These are phyloP conservation scores for Oryzias woworae DNA, from an alignment of 2,113 vertebrate species.

Conservation along the genomic window DNA sequence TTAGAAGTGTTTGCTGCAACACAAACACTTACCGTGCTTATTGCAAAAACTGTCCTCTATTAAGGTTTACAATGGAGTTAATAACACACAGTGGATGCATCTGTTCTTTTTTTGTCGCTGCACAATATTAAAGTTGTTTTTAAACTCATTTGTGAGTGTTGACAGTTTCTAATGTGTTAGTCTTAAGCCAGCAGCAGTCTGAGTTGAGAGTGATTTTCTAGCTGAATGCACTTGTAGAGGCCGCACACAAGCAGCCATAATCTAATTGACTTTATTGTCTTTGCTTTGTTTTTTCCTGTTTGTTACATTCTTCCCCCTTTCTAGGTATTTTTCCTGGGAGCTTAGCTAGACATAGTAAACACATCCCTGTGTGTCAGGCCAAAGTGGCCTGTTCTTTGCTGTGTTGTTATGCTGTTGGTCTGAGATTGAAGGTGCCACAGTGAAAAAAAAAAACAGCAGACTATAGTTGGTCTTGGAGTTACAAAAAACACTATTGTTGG, in stretches of 20 bases:
- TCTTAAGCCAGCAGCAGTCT: too few species aligned
- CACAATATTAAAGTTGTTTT: background rate
- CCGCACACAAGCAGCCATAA: too few species aligned
- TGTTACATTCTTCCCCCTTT: background rate
- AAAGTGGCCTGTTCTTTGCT: too few species aligned
- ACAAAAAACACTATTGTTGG: background rate
- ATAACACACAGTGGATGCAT: background rate
- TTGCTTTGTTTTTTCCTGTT: background rate
- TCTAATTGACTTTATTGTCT: background rate
- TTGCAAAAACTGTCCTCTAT: background rate
- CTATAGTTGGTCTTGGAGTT: background rate
- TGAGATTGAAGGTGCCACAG: too few species aligned
- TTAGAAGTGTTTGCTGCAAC: too few species aligned
- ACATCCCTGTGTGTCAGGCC: background rate
- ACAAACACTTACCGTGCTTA: slow-evolving; percentile 8
- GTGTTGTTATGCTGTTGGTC: too few species aligned
- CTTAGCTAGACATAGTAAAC: background rate
- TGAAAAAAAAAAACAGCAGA: background rate
- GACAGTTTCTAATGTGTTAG: too few species aligned
- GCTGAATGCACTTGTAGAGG: too few species aligned
- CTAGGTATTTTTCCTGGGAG: background rate
- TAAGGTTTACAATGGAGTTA: background rate
- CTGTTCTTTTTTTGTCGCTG: background rate
- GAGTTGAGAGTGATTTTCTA: too few species aligned
- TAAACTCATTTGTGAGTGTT: background rate